Evolutionary conservation across 2,888 invertebrate genomes (phyloP), one percentile per base, ranked within the genome.

Genomic region (Apoderus coryli): DNA sequence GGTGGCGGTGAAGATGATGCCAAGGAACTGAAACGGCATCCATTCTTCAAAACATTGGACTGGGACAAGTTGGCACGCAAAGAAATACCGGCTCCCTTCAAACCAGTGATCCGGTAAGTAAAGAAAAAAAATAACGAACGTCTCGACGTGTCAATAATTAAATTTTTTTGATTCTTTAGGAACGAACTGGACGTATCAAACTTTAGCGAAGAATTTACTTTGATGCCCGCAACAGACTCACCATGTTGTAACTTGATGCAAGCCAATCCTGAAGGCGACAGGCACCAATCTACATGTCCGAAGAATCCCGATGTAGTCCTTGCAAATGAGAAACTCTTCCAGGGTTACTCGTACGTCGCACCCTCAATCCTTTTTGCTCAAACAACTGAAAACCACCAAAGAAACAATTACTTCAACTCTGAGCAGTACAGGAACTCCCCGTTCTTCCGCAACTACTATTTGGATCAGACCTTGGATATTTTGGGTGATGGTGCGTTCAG

Each of bases 151-250:
- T 10, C 28, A 10, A 14, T 2, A 16, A 15, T 3, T 16, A 14
- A 30, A 30, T 36, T n/a, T 7, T 6, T 19, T 19, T 19, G 7
- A n/a, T 19, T 25, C 48, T 49, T 10, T 31, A 64, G 65, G 40
- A 71, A 79, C 57, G 89, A 90, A 56, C 66, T 88, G 38, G 95
- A 96, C 60, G 88, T 89, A 9, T 85, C 86, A 51, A 93, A 96
- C 66, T 96, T 96, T 59, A 84, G 92, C 25, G 86, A 86, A 41
- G 95, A 96, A 62, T 96, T 96, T 61, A 96, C 95, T 0, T 74
- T 76, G 47, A 84, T 90, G 76, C 70, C 76, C 29, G 81, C 90
- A 4, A 77, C 84, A 0, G 92, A 93, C 60, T 89, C 90, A 4
- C 92, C 92, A 0, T n/a, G n/a, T n/a, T n/a, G n/a, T n/a, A n/a